These are phyloP conservation scores for Peromyscus eremicus DNA, from an alignment of 2,797 vertebrate genomes.

Conservation along the genomic window DNA sequence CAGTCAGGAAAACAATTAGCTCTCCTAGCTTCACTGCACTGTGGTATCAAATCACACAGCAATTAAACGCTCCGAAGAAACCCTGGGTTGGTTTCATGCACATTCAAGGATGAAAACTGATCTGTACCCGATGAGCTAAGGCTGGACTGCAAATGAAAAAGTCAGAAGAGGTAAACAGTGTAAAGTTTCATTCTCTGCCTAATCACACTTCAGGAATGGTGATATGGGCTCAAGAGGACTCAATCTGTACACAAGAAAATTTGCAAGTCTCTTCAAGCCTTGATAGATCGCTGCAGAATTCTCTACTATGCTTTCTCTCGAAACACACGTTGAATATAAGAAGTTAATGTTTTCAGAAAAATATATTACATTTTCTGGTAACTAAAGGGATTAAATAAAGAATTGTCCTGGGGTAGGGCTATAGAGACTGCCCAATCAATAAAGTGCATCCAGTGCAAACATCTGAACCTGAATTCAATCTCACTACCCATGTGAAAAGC, in stretches of 20 bases:
- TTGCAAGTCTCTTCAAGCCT: background rate
- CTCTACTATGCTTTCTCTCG: background rate
- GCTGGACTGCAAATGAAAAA: conserved; percentile 70
- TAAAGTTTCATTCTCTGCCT: conserved; percentile 73
- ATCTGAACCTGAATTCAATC: background rate
- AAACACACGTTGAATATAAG: background rate
- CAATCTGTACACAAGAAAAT: conserved; percentile 48
- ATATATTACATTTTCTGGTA: background rate
- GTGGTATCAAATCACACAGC: conserved; percentile 85
- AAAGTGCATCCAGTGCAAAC: background rate
- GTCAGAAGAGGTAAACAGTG: conserved; percentile 75
- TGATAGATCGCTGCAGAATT: conserved; percentile 27
- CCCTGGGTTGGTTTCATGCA: conserved; percentile 80
- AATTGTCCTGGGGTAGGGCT: background rate
- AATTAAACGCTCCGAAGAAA: conserved; percentile 81
- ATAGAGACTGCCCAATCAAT: background rate
- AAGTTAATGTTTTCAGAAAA: conserved; percentile 27
- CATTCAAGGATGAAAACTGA: conserved; percentile 85
- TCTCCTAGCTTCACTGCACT: conserved; percentile 84
- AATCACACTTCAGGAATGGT: conserved; percentile 55
- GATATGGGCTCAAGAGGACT: conserved; percentile 42
- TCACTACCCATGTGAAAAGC: background rate
- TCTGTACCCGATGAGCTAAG: conserved; percentile 59
- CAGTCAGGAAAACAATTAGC: conserved; percentile 87
- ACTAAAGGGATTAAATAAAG: conserved; percentile 35